These are phyloP conservation scores for Thymelicus acteon DNA, from an alignment of 2,888 invertebrate genomes.

Conservation along the genomic window DNA sequence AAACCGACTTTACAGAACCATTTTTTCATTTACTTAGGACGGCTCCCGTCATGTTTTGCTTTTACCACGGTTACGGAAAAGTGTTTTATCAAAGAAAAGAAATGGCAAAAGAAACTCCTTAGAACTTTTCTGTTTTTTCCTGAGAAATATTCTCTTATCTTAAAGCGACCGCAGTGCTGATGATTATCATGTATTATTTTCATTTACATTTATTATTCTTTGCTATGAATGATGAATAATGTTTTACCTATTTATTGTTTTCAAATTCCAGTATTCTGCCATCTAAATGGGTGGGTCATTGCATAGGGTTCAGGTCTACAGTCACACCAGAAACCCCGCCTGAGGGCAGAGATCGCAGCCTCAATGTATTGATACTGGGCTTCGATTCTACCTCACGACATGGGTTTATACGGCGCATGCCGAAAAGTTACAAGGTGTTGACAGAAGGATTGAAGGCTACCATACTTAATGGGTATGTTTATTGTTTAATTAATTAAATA, in stretches of 20 bases:
- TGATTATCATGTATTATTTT: no score
- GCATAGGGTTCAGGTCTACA: constrained; percentile 47
- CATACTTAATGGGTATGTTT: constrained; percentile 87
- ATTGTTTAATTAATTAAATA: background rate
- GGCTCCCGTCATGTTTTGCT: no score
- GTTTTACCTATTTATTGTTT: background rate
- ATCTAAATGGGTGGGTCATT: constrained; percentile 49
- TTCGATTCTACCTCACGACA: constrained; percentile 94
- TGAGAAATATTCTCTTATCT: no score
- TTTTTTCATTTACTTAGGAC: no score
- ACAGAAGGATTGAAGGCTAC: constrained; percentile 84
- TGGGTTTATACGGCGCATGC: constrained; percentile 91
- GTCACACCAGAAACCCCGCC: constrained; percentile 41
- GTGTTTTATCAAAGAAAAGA: no score
- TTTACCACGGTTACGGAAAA: no score
- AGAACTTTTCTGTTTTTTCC: no score
- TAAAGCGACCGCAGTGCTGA: no score
- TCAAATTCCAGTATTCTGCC: constrained; percentile 44
- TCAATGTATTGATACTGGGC: constrained; percentile 80
- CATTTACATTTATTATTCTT: no score
- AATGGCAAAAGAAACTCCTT: no score
- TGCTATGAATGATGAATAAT: no score
- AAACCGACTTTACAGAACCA: no score
- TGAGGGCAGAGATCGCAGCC: constrained; percentile 41
- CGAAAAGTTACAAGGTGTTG: constrained; percentile 90